A percentile compares a stretch with the other conserved stretches of the same genome.
phyloP scores from a whole-genome alignment of 1,140 invertebrate species.

The Meteorus sp. region DNA sequence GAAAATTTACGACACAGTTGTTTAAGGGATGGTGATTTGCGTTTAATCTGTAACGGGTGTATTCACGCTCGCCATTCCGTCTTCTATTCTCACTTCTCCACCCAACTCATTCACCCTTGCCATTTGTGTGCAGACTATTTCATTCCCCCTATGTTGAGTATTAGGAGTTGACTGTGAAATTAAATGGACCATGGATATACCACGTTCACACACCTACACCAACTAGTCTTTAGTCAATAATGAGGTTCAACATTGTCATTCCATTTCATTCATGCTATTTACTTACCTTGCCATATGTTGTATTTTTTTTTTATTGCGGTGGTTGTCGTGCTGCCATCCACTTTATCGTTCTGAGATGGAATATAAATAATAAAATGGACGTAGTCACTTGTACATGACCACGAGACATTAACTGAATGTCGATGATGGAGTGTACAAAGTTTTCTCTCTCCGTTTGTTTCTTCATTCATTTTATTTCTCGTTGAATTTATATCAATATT shows the following conservation, averaged over 20 bases:
- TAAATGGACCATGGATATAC: slow-evolving; percentile 1
- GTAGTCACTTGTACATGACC: no score
- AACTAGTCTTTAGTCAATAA: neutral
- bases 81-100: slow-evolving; percentile 2
- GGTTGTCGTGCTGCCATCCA: no score
- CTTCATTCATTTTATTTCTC: no score
- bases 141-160: neutral
- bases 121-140: neutral
- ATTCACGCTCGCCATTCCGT: slow-evolving; percentile 27
- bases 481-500: no score
- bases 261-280: neutral
- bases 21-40: slow-evolving; percentile 46
- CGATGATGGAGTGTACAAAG: no score
- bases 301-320: no score
- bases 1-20: slow-evolving; percentile 42
- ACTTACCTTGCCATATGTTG: no score
- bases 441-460: no score
- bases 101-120: neutral
- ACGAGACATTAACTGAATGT: no score
- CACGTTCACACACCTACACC: neutral
- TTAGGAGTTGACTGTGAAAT: slow-evolving; percentile 3
- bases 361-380: no score
- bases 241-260: neutral
- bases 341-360: no score
- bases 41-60: slow-evolving; percentile 43